phyloP scores from a whole-genome alignment of 2,797 vertebrate genomes.

The Hylomyscus alleni region DNA sequence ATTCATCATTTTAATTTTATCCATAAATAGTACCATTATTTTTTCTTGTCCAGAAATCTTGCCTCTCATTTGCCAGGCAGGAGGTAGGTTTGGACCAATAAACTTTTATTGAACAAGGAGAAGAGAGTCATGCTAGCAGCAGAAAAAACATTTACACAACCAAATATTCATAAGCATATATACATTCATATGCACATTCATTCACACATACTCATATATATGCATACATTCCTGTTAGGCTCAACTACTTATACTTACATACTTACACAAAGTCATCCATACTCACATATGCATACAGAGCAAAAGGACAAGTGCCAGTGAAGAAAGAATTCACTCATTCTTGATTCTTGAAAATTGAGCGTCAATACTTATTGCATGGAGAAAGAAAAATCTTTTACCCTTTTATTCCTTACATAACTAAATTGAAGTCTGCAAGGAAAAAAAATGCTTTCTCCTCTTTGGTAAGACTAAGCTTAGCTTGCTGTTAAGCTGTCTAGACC shows the following conservation, averaged over 20 bases:
- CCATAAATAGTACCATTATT: not conserved
- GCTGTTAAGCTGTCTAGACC: too few species aligned
- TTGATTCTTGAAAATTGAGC: not conserved
- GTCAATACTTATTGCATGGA: not conserved
- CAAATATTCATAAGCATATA: not conserved
- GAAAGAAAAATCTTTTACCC: too few species aligned
- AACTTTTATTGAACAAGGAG: not conserved
- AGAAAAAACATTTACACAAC: not conserved
- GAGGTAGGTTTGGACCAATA: not conserved
- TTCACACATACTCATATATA: not conserved
- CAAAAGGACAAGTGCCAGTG: not conserved
- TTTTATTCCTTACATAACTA: too few species aligned
- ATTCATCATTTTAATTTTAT: constrained; percentile 31
- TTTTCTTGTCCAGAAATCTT: not conserved
- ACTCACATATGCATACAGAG: not conserved
- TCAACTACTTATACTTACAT: not conserved
- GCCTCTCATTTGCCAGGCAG: not conserved
- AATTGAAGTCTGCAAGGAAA: too few species aligned
- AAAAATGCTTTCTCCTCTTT: too few species aligned
- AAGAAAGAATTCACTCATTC: not conserved
- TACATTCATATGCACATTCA: not conserved
- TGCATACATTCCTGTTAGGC: not conserved
- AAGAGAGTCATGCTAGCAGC: not conserved
- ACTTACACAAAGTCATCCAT: not conserved
- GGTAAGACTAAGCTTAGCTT: too few species aligned